Conservation (phyloP, 2,113 vertebrate genomes). For the Oreochromis niloticus region DNA sequence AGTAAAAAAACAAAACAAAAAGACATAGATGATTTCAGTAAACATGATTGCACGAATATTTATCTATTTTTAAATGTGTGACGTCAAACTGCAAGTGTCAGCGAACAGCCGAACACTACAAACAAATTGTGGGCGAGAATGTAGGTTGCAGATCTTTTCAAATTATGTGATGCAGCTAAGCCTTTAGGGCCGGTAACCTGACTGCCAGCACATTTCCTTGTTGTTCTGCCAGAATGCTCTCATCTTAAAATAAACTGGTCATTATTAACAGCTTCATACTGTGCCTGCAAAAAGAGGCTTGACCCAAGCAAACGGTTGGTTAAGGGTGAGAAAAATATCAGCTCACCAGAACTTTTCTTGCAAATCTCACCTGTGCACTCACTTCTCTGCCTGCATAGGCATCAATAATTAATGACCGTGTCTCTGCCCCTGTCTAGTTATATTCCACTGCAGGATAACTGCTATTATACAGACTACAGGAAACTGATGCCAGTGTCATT, state of each 20-base stretch:
- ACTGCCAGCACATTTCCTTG: background rate
- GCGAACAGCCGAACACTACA: background rate
- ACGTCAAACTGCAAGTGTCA: background rate
- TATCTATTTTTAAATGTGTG: background rate
- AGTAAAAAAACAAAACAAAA: background rate
- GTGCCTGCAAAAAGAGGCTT: background rate
- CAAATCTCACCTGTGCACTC: background rate
- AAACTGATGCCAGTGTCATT: background rate
- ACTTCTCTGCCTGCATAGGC: background rate
- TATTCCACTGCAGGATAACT: constrained; percentile 10
- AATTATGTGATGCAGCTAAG: background rate
- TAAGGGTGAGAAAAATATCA: background rate
- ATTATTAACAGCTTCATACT: background rate
- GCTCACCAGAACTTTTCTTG: background rate
- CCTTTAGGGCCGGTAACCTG: background rate
- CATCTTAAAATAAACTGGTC: background rate
- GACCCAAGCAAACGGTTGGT: background rate
- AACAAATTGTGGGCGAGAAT: background rate
- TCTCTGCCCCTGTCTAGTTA: constrained; percentile 10
- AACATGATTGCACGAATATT: constrained; percentile 6
- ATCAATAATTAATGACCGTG: constrained; percentile 44
- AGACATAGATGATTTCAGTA: background rate
- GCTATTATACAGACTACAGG: background rate
- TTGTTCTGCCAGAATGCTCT: background rate
- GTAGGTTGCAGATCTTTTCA: background rate